These are phyloP conservation scores for Acrobeloides nanus DNA, from an alignment of 2,888 invertebrate genomes.

Conservation along the genomic window DNA sequence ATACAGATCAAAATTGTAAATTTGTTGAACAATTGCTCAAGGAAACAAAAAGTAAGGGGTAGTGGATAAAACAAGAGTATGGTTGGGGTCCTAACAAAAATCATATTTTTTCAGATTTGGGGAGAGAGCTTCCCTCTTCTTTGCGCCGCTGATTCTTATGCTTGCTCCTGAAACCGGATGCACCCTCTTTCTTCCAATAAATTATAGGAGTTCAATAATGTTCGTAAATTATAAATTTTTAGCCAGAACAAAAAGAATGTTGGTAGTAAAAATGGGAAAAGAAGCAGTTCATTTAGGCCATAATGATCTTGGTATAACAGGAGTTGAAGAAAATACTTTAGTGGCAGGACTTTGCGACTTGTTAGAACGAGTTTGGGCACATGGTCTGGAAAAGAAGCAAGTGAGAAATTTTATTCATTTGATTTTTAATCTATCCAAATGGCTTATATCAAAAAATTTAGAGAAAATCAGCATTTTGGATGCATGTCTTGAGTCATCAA, in stretches of 20 bases:
- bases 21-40: slow-evolving; percentile 93
- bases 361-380: slow-evolving; percentile 92
- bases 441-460: no score
- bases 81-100: no score
- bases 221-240: slow-evolving; percentile 13
- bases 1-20: slow-evolving; percentile 80
- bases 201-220: background rate
- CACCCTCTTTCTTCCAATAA: background rate
- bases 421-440: no score
- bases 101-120: no score
- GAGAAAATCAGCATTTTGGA: slow-evolving; percentile 95
- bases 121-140: no score
- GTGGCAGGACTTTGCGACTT: slow-evolving; percentile 93
- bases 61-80: no score
- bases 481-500: slow-evolving; percentile 80
- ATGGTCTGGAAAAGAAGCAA: slow-evolving; percentile 87
- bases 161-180: slow-evolving; percentile 1
- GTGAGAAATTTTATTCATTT: no score
- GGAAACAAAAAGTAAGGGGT: slow-evolving; percentile 60
- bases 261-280: slow-evolving; percentile 91
- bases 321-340: slow-evolving; percentile 89
- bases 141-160: background rate
- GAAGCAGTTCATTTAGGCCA: slow-evolving; percentile 91
- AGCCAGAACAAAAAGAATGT: slow-evolving; percentile 83
- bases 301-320: slow-evolving; percentile 66